These are phyloP conservation scores for Pithys albifrons DNA, from an alignment of 2,113 vertebrate genomes.

Conservation along the genomic window DNA sequence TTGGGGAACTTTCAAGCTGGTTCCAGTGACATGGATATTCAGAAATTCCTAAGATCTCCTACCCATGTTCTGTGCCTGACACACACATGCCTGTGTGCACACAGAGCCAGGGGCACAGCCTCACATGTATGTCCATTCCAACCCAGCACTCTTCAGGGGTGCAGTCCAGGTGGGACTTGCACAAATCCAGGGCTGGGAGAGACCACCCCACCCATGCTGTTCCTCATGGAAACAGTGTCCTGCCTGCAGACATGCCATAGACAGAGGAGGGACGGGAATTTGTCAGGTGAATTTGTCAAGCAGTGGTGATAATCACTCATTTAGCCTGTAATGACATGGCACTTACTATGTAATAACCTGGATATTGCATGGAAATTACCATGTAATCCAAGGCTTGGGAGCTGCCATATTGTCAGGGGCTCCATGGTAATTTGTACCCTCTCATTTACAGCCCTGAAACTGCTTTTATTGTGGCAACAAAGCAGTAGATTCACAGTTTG, in stretches of 20 bases:
- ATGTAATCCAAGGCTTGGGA: slow-evolving; percentile 50
- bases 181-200: background rate
- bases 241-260: background rate
- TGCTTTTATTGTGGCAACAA: slow-evolving; percentile 61
- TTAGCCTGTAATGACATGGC: slow-evolving; percentile 56
- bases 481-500: slow-evolving; percentile 43
- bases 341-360: slow-evolving; percentile 62
- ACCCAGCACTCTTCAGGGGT: background rate
- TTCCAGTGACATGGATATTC: background rate
- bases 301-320: slow-evolving; percentile 55
- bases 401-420: slow-evolving; percentile 45
- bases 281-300: slow-evolving; percentile 57
- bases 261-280: background rate
- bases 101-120: background rate
- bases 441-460: slow-evolving; percentile 51
- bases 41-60: background rate
- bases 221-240: background rate
- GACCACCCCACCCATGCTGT: fast-evolving
- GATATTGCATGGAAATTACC: slow-evolving; percentile 64
- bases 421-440: slow-evolving; percentile 52
- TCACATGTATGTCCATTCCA: fast-evolving
- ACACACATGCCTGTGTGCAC: too few relatives aligned
- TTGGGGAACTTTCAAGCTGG: background rate
- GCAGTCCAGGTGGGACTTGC: background rate
- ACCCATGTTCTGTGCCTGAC: background rate